Conservation (phyloP, 35 echinoderm and acorn worm genomes). For the Ophiothrix spiculata region DNA sequence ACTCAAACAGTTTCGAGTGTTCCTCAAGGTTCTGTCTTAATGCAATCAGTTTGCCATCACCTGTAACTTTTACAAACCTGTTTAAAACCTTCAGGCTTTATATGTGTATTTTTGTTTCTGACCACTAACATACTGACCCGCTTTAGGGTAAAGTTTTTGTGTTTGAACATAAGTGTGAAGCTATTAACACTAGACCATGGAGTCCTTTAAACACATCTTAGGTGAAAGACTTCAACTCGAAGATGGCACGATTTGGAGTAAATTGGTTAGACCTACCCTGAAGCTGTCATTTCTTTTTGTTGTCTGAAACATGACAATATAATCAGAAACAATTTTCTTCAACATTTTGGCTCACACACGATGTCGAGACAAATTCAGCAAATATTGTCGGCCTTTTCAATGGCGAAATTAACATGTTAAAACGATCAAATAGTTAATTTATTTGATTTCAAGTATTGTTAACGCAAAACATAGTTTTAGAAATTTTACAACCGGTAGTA, state of each 20-base stretch:
- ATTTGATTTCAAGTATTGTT: no score
- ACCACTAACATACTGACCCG: not conserved
- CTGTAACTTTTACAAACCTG: not conserved
- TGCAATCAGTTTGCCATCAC: no score
- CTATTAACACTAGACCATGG: not conserved
- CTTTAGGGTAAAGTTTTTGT: not conserved
- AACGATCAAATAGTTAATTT: no score
- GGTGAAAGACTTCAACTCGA: not conserved
- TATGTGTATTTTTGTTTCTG: not conserved
- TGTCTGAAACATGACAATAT: not conserved
- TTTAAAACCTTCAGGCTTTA: not conserved
- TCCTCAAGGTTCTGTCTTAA: no score
- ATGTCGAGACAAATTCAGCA: no score
- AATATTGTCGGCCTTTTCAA: no score
- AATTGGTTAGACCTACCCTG: not conserved
- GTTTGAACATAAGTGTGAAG: not conserved
- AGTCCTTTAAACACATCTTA: not conserved
- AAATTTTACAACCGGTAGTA: no score
- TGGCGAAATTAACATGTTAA: no score
- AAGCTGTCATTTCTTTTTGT: not conserved
- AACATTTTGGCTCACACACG: slow-evolving; percentile 5
- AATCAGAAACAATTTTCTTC: not conserved
- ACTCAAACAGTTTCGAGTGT: no score
- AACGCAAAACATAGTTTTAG: no score
- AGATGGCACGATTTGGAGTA: not conserved